A percentile compares a stretch with the other conserved stretches of the same genome.
These are phyloP conservation scores for Drosophila trapezifrons DNA, from an alignment of 1,140 invertebrate species.

Conservation along the genomic window DNA sequence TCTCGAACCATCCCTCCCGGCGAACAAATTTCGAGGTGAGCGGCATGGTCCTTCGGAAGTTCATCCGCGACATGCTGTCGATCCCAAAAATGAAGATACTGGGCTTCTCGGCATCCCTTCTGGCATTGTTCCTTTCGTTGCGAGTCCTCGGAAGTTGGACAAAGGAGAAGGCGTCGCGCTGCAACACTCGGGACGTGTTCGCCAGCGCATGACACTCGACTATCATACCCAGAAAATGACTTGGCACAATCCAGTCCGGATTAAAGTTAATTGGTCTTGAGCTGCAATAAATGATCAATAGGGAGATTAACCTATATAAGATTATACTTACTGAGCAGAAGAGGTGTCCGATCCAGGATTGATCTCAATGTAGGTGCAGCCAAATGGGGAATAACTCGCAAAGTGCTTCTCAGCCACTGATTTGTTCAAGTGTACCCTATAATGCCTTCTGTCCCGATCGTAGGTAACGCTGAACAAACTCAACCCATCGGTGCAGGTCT, in stretches of 20 bases:
- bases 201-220: constrained; percentile 24
- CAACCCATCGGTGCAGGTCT: constrained; percentile 85
- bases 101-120: constrained; percentile 55
- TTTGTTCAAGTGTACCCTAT: constrained; percentile 62
- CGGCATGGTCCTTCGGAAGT: constrained; percentile 56
- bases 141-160: constrained; percentile 26
- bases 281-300: constrained; percentile 2
- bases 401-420: constrained; percentile 59
- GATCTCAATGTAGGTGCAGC: constrained; percentile 31
- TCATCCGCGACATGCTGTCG: constrained; percentile 34
- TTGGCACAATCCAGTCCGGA: constrained; percentile 30
- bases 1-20: constrained; percentile 38
- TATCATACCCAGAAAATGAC: constrained; percentile 18
- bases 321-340: constrained; percentile 18
- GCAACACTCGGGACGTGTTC: constrained; percentile 17
- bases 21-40: constrained; percentile 39
- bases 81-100: constrained; percentile 46
- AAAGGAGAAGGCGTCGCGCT: constrained; percentile 53
- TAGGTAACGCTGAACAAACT: constrained; percentile 84
- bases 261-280: not conserved
- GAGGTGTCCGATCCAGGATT: not conserved
- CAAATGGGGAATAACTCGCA: constrained; percentile 8
- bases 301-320: no score
- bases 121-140: constrained; percentile 10
- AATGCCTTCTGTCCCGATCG: constrained; percentile 45